A percentile compares a stretch with the other conserved stretches of the same genome.
These are phyloP conservation scores for Spongilla lacustris DNA, from an alignment of 37 sponge, comb jelly and placozoan genomes.

Conservation along the genomic window DNA sequence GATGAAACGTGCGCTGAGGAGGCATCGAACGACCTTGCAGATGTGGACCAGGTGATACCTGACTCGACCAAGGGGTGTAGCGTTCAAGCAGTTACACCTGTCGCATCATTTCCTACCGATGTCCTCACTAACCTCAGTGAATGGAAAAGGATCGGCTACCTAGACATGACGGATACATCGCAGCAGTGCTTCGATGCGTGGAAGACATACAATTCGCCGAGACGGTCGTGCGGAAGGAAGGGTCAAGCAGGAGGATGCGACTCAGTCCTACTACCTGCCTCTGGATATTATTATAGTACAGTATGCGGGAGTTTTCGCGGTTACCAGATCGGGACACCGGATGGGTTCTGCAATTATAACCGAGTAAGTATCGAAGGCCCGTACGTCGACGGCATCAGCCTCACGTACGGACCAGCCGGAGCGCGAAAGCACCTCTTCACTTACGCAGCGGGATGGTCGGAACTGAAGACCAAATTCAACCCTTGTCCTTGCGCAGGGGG, in stretches of 20 bases:
- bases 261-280: neutral
- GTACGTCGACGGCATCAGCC: neutral
- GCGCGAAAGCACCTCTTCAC: neutral
- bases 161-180: slow-evolving; percentile 34
- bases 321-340: neutral
- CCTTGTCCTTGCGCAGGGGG: neutral
- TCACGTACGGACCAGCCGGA: neutral
- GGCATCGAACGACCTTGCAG: no score
- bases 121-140: neutral
- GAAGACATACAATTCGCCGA: neutral
- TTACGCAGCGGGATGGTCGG: neutral
- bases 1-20: no score
- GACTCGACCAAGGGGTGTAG: no score
- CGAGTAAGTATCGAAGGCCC: neutral
- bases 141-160: slow-evolving; percentile 42
- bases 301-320: neutral
- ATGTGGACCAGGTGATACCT: no score
- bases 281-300: neutral
- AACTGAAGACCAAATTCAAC: neutral
- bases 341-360: neutral
- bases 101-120: no score
- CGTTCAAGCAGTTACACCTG: no score
- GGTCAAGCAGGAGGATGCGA: neutral
- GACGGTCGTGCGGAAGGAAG: slow-evolving; percentile 15
- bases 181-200: slow-evolving; percentile 8